A percentile compares a stretch with the other conserved stretches of the same genome.
Evolutionary conservation across 2,797 vertebrate species (phyloP).

Genomic region (Pipistrellus nathusii): DNA sequence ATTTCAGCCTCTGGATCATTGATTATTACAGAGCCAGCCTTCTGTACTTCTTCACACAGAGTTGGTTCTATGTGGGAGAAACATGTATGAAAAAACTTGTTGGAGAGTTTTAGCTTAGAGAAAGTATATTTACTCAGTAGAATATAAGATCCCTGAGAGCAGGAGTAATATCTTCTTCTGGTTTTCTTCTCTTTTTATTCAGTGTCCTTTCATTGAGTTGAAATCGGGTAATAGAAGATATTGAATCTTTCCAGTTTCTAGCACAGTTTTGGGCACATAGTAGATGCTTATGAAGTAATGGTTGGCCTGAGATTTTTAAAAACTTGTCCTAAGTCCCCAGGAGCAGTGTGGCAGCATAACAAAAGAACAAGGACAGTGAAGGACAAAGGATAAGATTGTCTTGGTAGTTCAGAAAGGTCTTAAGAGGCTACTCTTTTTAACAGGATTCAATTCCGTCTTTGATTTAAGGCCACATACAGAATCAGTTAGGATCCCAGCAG

Average conservation of each 20-base stretch:
- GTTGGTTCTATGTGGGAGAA: constrained; percentile 3
- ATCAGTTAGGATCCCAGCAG: neutral
- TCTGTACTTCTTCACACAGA: neutral
- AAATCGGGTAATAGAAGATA: too few relatives aligned
- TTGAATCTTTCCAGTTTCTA: neutral
- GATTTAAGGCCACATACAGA: neutral
- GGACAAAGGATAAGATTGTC: neutral
- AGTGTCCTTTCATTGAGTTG: too few relatives aligned
- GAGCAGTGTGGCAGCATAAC: neutral
- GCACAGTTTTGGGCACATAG: neutral
- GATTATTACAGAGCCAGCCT: neutral
- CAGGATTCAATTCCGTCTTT: neutral
- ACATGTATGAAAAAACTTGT: neutral
- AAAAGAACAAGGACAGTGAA: neutral
- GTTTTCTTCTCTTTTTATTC: too few relatives aligned
- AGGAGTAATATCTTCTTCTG: neutral
- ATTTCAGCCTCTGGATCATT: neutral
- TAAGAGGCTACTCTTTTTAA: neutral
- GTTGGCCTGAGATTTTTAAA: neutral
- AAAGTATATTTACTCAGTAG: neutral
- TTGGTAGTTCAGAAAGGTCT: neutral
- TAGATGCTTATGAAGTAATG: neutral
- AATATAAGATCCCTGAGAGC: neutral
- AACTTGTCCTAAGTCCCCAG: neutral
- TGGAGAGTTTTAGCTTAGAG: neutral